These are phyloP conservation scores for Paramisgurnus dabryanus DNA, from an alignment of 2,113 vertebrate species.

Conservation along the genomic window DNA sequence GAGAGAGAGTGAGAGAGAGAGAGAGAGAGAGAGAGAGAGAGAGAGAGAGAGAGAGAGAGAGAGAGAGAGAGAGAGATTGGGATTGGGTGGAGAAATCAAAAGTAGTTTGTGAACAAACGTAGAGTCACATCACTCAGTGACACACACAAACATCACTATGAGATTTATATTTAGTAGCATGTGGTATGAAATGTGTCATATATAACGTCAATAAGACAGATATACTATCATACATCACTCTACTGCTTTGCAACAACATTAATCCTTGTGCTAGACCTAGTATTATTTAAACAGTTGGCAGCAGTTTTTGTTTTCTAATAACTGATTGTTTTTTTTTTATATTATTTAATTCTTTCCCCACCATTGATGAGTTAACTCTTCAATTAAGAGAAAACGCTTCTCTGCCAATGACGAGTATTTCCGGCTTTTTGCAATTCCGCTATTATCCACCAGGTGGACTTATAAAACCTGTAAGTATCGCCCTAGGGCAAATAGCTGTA, in stretches of 20 bases:
- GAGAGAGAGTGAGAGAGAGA: constrained; percentile 57
- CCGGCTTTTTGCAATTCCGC: too few species aligned
- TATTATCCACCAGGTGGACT: too few species aligned
- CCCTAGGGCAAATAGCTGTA: too few species aligned
- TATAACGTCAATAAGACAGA: constrained; percentile 80
- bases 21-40: constrained; percentile 51
- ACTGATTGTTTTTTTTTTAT: too few species aligned
- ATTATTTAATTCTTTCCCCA: too few species aligned
- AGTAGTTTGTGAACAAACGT: constrained; percentile 73
- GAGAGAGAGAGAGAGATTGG: constrained; percentile 53
- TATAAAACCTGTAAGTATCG: too few species aligned
- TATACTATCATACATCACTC: constrained; percentile 72
- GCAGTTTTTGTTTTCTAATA: too few species aligned
- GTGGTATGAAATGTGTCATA: constrained; percentile 80
- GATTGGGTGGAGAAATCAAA: constrained; percentile 63
- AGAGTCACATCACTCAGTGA: constrained; percentile 62
- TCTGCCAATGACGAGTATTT: too few species aligned
- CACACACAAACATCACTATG: constrained; percentile 65
- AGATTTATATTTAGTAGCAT: constrained; percentile 81
- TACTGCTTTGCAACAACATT: constrained; percentile 78
- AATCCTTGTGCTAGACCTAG: constrained; percentile 56
- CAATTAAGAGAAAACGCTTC: too few species aligned
- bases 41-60: constrained; percentile 57
- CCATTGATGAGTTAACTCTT: too few species aligned
- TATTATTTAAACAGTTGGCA: too few species aligned